Evolutionary conservation across 2,797 vertebrate genomes (phyloP).

Genomic region (Pitangus sulphuratus): DNA sequence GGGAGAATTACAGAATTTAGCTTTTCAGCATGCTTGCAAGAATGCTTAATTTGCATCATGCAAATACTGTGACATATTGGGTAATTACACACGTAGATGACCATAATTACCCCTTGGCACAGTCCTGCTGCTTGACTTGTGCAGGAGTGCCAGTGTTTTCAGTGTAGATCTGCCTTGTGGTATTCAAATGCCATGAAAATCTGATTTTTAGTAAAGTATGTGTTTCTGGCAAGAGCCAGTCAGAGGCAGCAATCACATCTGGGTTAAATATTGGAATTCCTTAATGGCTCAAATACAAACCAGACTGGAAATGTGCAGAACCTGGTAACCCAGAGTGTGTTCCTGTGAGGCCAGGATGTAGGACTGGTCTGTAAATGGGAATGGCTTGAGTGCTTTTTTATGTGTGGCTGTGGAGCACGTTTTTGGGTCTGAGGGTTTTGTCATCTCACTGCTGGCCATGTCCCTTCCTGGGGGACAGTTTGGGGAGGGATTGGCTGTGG

Average conservation of each 20-base stretch:
- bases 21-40: not conserved
- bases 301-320: slow-evolving; percentile 25
- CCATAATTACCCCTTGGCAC: not conserved
- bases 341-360: not conserved
- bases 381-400: not conserved
- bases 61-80: not conserved
- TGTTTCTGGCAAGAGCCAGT: slow-evolving; percentile 27
- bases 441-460: rapidly evolving
- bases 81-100: not conserved
- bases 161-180: not conserved
- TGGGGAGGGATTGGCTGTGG: not conserved
- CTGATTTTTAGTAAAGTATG: slow-evolving; percentile 1
- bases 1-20: not conserved
- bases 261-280: slow-evolving; percentile 24
- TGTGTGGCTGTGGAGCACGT: not conserved
- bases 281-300: slow-evolving; percentile 4
- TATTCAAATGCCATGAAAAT: not conserved
- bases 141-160: not conserved
- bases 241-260: slow-evolving; percentile 33
- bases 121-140: not conserved
- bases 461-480: not conserved
- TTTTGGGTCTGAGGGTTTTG: not conserved
- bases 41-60: not conserved
- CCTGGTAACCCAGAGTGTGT: not conserved
- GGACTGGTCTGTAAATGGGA: not conserved